Conservation (phyloP, 2,888 invertebrate genomes). For the Ramazzottius varieornatus region DNA sequence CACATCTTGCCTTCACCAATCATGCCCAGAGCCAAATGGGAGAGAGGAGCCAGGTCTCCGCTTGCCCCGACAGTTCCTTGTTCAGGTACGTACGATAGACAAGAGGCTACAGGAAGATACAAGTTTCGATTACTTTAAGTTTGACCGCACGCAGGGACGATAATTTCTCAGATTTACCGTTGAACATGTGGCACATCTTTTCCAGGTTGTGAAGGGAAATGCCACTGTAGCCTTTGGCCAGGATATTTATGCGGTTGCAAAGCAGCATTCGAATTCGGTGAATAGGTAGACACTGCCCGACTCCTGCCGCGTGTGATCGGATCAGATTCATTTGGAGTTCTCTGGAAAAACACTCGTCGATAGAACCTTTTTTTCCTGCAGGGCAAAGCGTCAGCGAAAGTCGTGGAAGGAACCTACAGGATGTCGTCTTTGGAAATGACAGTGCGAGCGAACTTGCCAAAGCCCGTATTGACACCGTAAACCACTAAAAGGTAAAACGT, state of each 20-base stretch:
- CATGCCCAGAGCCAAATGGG: slow-evolving; percentile 37
- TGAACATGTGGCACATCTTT: slow-evolving; percentile 35
- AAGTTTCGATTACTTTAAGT: background rate
- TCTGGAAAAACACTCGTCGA: slow-evolving; percentile 17
- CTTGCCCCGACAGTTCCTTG: slow-evolving; percentile 41
- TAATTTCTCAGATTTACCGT: slow-evolving; percentile 28
- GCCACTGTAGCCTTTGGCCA: slow-evolving; percentile 40
- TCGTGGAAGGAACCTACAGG: slow-evolving; percentile 22
- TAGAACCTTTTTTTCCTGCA: background rate
- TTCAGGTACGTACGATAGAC: slow-evolving; percentile 37
- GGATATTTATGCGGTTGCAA: slow-evolving; percentile 35
- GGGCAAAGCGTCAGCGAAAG: slow-evolving; percentile 1
- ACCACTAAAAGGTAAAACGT: slow-evolving; percentile 23
- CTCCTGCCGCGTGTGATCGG: slow-evolving; percentile 35
- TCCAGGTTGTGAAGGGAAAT: slow-evolving; percentile 32
- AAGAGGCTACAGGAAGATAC: slow-evolving; percentile 27
- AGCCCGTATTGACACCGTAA: slow-evolving; percentile 38
- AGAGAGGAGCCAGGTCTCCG: slow-evolving; percentile 37
- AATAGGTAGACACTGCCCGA: slow-evolving; percentile 33
- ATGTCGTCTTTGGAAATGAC: slow-evolving; percentile 31
- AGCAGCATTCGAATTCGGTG: slow-evolving; percentile 34
- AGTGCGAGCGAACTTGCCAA: slow-evolving; percentile 36
- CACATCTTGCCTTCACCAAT: slow-evolving; percentile 41
- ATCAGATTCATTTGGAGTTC: slow-evolving; percentile 37
- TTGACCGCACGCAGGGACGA: background rate